Evolutionary conservation across 2,797 vertebrate genomes (phyloP), one percentile per base, ranked within the genome.

Genomic region (Potorous gilbertii): DNA sequence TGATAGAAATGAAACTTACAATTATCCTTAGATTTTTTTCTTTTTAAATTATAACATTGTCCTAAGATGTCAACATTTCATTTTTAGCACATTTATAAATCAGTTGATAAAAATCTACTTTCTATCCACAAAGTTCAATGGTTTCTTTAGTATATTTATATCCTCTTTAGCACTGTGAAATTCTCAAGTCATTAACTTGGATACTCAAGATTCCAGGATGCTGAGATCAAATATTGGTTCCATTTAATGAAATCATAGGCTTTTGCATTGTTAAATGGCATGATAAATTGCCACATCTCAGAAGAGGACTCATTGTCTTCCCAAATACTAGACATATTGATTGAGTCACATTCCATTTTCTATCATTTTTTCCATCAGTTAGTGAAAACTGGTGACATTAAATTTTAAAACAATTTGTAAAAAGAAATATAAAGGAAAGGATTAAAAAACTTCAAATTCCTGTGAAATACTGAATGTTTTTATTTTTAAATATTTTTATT

Each of bases 351-450:
- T 13, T 4, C 13, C 8, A 0, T 59, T 96, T 95, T 11, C 91
- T 46, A 91, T 81, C 18, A 3, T 93, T 74, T 28, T 40, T 93
- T 56, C 92, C 40, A 74, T 54, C n/a, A 93, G 21, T 50, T 95
- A 3, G 34, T 66, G 55, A 92, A 96, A 56, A 96, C 11, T 11
- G 0, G 4, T 92, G 92, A 40, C 93, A 21, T 91, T 93, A 94
- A 96, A 93, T 66, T 92, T 56, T 31, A 55, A 96, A 96, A 10
- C 81, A n/a, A 66, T 46, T 56, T 59, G 50, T 54, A 27, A 92
- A 95, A 28, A 57, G 92, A 96, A 96, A 93, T 8, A 8, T 8
- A 92, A 40, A 2, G 54, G 29, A 74, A 94, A 93, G 90, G 21
- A 87, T 74, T 13, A 34, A 74, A 66, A 5, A 29, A 90, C 95